Evolutionary conservation across 2,888 invertebrate genomes (phyloP).

Genomic region (Loripinus fragilis): DNA sequence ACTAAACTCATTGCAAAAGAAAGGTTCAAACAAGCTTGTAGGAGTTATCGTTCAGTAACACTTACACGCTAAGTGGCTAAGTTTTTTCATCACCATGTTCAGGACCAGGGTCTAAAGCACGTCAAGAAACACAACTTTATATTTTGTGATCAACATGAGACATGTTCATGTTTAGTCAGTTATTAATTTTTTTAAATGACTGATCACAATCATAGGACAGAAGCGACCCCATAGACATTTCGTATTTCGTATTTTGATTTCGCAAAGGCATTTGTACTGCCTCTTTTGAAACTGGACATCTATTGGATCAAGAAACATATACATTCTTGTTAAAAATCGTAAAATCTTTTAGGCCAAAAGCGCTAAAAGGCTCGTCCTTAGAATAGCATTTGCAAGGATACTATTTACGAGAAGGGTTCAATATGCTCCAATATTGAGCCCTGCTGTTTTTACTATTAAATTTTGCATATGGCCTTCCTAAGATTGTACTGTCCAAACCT

Average conservation of each 20-base stretch:
- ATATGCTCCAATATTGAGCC: not conserved
- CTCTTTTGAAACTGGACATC: constrained; percentile 22
- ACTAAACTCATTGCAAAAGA: constrained; percentile 1
- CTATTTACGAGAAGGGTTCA: not conserved
- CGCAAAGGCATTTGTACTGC: constrained; percentile 15
- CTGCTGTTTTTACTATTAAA: constrained; percentile 1
- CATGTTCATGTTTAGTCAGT: constrained; percentile 17
- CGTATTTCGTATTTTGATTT: constrained; percentile 36
- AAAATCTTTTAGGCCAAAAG: not conserved
- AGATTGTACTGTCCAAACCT: not conserved
- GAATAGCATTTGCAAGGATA: constrained; percentile 5
- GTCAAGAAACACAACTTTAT: constrained; percentile 9
- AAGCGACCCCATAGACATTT: constrained; percentile 14
- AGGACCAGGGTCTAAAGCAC: not conserved
- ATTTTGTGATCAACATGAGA: constrained; percentile 24
- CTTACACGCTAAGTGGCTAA: constrained; percentile 2
- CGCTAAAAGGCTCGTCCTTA: not conserved
- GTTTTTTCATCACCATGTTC: not conserved
- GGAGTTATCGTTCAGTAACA: not conserved
- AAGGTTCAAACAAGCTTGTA: not conserved
- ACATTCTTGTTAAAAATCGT: not conserved
- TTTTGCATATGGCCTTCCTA: not conserved
- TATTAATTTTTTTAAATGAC: constrained; percentile 26
- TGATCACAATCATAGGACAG: constrained; percentile 29
- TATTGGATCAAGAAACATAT: constrained; percentile 19